A percentile compares a stretch with the other conserved stretches of the same genome.
These are phyloP conservation scores for Drosophila aff. DNA, from an alignment of 1,140 invertebrate genomes.

Conservation along the genomic window DNA sequence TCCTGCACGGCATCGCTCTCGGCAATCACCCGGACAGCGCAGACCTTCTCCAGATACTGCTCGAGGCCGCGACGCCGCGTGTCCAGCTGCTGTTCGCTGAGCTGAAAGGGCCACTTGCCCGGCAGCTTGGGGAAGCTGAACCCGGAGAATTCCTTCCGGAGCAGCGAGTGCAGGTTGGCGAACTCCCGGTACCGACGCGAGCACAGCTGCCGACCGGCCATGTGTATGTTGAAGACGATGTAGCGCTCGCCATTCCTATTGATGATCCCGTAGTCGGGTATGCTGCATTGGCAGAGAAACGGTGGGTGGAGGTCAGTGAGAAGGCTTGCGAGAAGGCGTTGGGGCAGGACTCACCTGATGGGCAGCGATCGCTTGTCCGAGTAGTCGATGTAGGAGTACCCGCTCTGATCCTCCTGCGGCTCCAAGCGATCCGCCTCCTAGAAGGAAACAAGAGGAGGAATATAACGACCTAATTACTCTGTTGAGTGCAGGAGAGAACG, in stretches of 20 bases:
- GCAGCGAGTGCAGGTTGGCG: conserved; percentile 93
- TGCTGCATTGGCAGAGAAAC: conserved; percentile 86
- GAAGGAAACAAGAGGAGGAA: neutral
- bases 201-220: conserved; percentile 98
- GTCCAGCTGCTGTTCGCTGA: conserved; percentile 98
- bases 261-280: conserved; percentile 95
- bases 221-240: conserved; percentile 99
- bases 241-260: conserved; percentile 94
- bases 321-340: neutral
- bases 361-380: conserved; percentile 98
- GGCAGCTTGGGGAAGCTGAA: conserved; percentile 99
- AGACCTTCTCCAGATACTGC: conserved; percentile 99
- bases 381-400: conserved; percentile 97
- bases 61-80: conserved; percentile 96
- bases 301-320: no score
- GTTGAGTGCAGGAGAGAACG: neutral
- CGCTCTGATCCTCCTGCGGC: conserved; percentile 94
- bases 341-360: conserved; percentile 87
- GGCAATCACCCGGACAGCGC: conserved; percentile 98
- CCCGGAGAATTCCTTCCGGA: conserved; percentile 98
- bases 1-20: conserved; percentile 99
- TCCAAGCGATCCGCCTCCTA: conserved; percentile 94
- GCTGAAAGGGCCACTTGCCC: conserved; percentile 98
- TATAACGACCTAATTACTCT: neutral
- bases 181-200: conserved; percentile 98